Evolutionary conservation across 2,888 invertebrate species (phyloP).

Genomic region (Parnassius smintheus): DNA sequence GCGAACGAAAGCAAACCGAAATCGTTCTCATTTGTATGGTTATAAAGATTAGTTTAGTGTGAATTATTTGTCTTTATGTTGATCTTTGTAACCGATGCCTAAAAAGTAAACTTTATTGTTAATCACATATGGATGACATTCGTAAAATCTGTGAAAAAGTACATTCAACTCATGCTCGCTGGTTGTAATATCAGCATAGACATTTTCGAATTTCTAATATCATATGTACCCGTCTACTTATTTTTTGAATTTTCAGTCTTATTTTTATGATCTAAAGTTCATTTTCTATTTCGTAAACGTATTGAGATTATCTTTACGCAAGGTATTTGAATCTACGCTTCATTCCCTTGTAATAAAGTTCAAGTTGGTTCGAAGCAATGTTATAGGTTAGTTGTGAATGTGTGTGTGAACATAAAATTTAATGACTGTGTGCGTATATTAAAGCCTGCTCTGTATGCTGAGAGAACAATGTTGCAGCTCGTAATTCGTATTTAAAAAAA

Average conservation of each 20-base stretch:
- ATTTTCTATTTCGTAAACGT: not conserved
- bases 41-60: slow-evolving; percentile 1
- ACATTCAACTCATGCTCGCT: slow-evolving; percentile 14
- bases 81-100: not conserved
- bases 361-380: slow-evolving; percentile 23
- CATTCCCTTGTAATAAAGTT: slow-evolving; percentile 28
- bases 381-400: slow-evolving; percentile 30
- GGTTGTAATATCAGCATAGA: not conserved
- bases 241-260: not conserved
- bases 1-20: not conserved
- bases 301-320: not conserved
- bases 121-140: not conserved
- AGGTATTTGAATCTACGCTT: slow-evolving; percentile 29
- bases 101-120: not conserved
- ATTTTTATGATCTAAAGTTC: not conserved
- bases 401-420: slow-evolving; percentile 57
- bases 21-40: not conserved
- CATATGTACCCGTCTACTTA: not conserved
- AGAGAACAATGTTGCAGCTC: slow-evolving; percentile 51
- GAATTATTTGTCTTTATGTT: not conserved
- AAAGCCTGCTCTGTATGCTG: slow-evolving; percentile 52
- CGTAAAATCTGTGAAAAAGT: slow-evolving; percentile 1
- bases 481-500: slow-evolving; percentile 9
- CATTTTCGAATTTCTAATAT: not conserved
- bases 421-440: slow-evolving; percentile 62